These are phyloP conservation scores for Limosa lapponica DNA, from an alignment of 2,797 vertebrate species.

Conservation along the genomic window DNA sequence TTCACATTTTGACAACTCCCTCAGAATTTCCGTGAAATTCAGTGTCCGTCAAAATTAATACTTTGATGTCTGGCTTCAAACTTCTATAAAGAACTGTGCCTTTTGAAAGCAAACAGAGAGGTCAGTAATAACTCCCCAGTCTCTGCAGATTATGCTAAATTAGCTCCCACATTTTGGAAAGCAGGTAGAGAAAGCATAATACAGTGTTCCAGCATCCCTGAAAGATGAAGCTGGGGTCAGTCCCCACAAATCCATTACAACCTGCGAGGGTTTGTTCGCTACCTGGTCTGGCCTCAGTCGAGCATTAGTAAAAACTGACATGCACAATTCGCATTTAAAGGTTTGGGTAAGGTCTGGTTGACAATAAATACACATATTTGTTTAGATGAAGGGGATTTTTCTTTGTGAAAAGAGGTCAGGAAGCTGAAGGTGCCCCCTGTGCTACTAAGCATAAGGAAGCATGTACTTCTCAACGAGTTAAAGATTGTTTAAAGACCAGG, in stretches of 20 bases:
- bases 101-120: conserved; percentile 21
- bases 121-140: conserved; percentile 1
- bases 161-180: background rate
- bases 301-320: background rate
- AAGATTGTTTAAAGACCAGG: conserved; percentile 63
- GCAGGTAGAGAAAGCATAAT: background rate
- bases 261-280: background rate
- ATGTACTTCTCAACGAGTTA: conserved; percentile 26
- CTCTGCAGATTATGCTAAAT: background rate
- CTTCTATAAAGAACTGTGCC: background rate
- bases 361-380: background rate
- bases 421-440: background rate
- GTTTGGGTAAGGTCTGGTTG: background rate
- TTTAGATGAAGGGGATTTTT: background rate
- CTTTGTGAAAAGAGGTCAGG: background rate
- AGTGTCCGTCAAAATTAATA: conserved; percentile 44
- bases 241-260: background rate
- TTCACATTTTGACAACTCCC: conserved; percentile 60
- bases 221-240: background rate
- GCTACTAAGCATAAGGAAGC: background rate
- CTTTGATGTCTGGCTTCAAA: conserved; percentile 60
- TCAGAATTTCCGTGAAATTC: conserved; percentile 46
- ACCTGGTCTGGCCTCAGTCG: background rate
- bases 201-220: background rate
- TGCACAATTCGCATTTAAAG: background rate